Base-by-base conservation (phyloP, 2,113 vertebrate genomes). In the Bubo scandiacus region DNA sequence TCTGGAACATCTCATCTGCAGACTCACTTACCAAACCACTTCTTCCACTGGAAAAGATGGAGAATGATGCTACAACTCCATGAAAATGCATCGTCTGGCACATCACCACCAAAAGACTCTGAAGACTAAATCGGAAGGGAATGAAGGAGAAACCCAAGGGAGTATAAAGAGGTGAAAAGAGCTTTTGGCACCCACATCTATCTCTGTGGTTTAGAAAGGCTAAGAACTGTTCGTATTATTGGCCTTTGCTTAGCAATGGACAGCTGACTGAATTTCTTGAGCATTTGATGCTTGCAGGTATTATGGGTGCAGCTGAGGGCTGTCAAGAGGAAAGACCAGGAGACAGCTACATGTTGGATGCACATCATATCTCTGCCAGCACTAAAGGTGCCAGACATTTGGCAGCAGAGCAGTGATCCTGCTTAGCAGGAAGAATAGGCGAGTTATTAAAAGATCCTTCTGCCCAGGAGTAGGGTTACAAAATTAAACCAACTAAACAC, bases 381-480 rank as follows among this genome's bases (percentile, higher is more conserved):
- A 92, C 86, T 72, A 71, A 92, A 70, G 80, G 73, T 34, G 40
- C 68, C 75, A 90, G 93, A 63, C n/a, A 96, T 96, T 45, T 94
- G 88, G 90, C 96, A 96, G 81, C 96, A 96, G 97, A 98, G 92
- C 74, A 95, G 86, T 97, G 94, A 91, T 98, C 92, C 86, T 97
- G 98, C 97, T 98, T 98, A 92, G 98, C 45, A 80, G 97, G 97
- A 96, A 99, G 82, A 95, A 98, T 72, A 65, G 98, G 97, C 0
- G 91, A 98, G 97, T 98, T 99, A 98, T 98, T 98, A 98, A 99
- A 97, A 94, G 97, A 98, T 62, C 92, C 95, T 84, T 98, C 97
- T 95, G 98, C 98, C 98, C 98, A 97, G 68, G 95, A 98, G 95
- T 66, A 97, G 96, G 97, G 97, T 98, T 98, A 98, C 86, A 98